A percentile compares a stretch with the other conserved stretches of the same genome.
Conservation (phyloP, 2,113 vertebrate species). For the Procapra przewalskii region DNA sequence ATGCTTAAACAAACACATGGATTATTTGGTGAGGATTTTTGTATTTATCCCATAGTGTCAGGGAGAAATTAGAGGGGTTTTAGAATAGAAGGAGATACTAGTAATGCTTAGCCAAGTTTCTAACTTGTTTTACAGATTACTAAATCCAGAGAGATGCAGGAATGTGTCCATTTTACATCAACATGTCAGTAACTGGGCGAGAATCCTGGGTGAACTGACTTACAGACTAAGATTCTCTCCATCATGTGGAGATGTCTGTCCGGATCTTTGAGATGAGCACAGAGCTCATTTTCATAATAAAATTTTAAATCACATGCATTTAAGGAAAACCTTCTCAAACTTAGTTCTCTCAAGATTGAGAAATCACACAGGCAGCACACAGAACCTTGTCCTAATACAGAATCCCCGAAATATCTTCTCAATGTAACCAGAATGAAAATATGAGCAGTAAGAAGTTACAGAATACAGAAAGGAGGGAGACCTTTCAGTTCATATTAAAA, state of each 20-base stretch:
- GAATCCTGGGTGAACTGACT: not conserved
- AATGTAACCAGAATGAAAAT: conserved; percentile 12
- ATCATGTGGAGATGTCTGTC: not conserved
- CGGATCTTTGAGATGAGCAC: not conserved
- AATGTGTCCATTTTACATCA: not conserved
- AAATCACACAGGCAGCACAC: not conserved
- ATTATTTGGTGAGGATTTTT: conserved; percentile 3
- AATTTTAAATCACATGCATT: not conserved
- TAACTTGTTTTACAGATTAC: not conserved
- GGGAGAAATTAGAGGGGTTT: not conserved
- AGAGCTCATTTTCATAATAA: not conserved
- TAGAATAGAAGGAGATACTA: not conserved
- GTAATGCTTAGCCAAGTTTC: not conserved
- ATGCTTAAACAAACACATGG: not conserved
- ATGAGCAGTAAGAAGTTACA: not conserved
- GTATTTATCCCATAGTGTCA: not conserved
- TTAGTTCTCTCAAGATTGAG: not conserved
- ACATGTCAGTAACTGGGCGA: not conserved
- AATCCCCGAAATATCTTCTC: not conserved
- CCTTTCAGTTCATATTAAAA: conserved; percentile 29
- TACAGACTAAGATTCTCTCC: not conserved
- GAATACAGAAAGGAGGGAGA: not conserved
- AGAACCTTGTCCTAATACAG: not conserved
- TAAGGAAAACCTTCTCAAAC: not conserved
- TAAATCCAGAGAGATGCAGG: not conserved